Conservation (phyloP, 2,113 vertebrate species). For the Tychaedon coryphoeus region DNA sequence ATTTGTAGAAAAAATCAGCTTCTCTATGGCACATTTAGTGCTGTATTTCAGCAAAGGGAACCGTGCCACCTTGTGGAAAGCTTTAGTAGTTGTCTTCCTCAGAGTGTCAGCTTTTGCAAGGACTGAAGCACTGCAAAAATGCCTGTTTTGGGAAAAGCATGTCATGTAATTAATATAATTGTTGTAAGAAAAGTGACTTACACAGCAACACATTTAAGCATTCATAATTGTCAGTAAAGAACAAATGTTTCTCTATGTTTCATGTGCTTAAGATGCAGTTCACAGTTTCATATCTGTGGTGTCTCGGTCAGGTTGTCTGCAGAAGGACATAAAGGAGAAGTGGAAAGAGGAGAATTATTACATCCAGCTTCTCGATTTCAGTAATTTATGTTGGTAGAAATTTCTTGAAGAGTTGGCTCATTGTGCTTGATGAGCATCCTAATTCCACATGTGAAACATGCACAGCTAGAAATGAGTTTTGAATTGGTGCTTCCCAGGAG, state of each 20-base stretch:
- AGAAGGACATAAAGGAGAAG: not conserved
- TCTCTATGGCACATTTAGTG: not conserved
- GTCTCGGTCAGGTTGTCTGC: not conserved
- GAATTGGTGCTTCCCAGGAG: conserved; percentile 16
- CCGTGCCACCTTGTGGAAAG: conserved; percentile 67
- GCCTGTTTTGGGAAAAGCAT: not conserved
- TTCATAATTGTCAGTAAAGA: not conserved
- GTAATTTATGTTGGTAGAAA: not conserved
- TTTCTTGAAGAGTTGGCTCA: not conserved
- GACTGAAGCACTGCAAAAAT: not conserved
- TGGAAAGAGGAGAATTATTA: not conserved
- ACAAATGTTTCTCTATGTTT: not conserved
- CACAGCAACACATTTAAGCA: not conserved
- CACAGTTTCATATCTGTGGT: not conserved
- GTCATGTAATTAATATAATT: not conserved
- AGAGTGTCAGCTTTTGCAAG: not conserved
- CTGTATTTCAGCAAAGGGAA: conserved; percentile 25
- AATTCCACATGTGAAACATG: not conserved
- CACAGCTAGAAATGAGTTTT: conserved; percentile 16
- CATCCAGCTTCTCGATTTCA: not conserved
- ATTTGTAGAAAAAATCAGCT: not conserved
- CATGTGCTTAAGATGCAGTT: not conserved
- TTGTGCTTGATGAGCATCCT: not conserved
- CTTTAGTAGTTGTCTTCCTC: not conserved
- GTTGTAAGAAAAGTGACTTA: not conserved